Percentiles rank a stretch among this genome's conserved stretches.
phyloP scores from a whole-genome alignment of 2,888 invertebrate genomes.

The Leptopilina myrica region DNA sequence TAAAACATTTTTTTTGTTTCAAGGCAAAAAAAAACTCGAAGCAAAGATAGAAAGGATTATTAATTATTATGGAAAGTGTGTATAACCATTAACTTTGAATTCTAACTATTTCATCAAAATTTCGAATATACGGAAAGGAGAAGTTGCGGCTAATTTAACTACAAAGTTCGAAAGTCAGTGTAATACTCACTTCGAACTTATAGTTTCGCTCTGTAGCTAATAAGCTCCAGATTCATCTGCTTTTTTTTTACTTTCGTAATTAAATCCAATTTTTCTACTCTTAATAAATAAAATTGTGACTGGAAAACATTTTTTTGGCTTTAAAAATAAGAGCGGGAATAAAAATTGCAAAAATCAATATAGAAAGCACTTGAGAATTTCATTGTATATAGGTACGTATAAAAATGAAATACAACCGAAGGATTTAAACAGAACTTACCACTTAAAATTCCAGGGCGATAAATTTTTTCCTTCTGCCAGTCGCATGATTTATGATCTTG shows the following conservation, averaged over 20 bases:
- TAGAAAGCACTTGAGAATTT: no score
- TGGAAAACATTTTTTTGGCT: no score
- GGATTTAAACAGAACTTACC: not conserved
- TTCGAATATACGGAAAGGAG: not conserved
- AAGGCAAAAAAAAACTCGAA: not conserved
- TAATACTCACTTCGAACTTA: not conserved
- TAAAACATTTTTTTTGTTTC: no score
- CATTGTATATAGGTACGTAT: not conserved
- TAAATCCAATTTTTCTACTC: no score
- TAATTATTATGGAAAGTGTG: not conserved
- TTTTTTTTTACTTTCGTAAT: not conserved
- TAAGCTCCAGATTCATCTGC: not conserved
- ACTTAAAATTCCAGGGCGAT: not conserved
- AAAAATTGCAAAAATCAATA: not conserved
- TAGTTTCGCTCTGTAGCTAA: not conserved
- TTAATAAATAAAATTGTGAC: no score
- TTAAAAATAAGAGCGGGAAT: not conserved
- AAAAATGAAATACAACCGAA: not conserved
- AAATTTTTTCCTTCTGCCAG: not conserved
- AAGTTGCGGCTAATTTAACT: not conserved
- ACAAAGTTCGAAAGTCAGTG: not conserved
- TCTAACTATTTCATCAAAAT: conserved; percentile 1
- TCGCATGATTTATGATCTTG: no score
- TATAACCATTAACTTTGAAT: not conserved
- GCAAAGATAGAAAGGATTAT: no score